Evolutionary conservation across 2,888 invertebrate genomes (phyloP).

Genomic region (Hirtodrosophila trivittata): DNA sequence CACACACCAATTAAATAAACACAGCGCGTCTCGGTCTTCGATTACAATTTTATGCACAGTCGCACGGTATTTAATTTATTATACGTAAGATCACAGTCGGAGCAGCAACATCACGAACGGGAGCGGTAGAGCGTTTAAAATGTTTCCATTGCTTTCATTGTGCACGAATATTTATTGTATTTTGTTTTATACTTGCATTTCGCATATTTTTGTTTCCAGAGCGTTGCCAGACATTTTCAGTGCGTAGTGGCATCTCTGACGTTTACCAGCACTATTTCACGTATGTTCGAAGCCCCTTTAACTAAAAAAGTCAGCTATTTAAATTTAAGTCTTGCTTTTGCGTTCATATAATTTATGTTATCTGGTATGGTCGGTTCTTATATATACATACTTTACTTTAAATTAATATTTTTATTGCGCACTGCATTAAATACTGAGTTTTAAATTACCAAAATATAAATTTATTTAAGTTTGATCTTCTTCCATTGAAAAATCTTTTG

Average conservation of each 20-base stretch:
- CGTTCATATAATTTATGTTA: too few species aligned
- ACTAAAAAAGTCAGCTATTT: too few species aligned
- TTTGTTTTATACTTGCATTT: slow-evolving; percentile 65
- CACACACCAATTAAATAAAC: slow-evolving; percentile 47
- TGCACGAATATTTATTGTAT: slow-evolving; percentile 59
- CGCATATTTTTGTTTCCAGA: slow-evolving; percentile 58
- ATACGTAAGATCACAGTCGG: slow-evolving; percentile 52
- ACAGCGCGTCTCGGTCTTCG: slow-evolving; percentile 46
- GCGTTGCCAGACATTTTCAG: slow-evolving; percentile 41
- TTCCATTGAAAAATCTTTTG: too few species aligned
- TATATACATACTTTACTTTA: too few species aligned
- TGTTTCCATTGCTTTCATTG: slow-evolving; percentile 52
- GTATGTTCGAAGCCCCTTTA: too few species aligned
- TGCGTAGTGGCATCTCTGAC: background rate
- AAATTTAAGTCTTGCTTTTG: too few species aligned
- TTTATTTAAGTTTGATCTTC: too few species aligned
- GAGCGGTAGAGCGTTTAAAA: slow-evolving; percentile 55
- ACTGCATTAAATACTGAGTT: too few species aligned
- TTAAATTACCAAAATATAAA: too few species aligned
- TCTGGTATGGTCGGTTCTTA: too few species aligned
- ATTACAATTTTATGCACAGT: slow-evolving; percentile 36
- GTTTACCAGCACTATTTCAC: slow-evolving; percentile 34
- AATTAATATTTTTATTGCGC: too few species aligned
- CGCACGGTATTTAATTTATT: slow-evolving; percentile 44
- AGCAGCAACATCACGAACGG: slow-evolving; percentile 50